Evolutionary conservation across 1,140 invertebrate genomes (phyloP), one percentile per base, ranked within the genome.

Genomic region (Listronotus oregonensis): DNA sequence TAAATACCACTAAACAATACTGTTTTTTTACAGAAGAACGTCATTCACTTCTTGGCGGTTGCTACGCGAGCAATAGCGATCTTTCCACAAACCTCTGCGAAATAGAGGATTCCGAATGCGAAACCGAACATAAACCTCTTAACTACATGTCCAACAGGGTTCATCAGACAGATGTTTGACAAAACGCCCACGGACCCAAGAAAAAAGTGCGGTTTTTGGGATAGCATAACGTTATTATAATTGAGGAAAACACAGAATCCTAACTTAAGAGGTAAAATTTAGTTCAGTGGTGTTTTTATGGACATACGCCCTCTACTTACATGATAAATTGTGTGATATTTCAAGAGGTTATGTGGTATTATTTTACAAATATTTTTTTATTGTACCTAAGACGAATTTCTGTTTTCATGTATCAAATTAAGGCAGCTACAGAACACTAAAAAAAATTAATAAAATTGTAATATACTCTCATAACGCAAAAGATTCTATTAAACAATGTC

Each of bases 51-150:
- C 83, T 91, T 39, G 84, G 83, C 54, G 84, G 83, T 54, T 84
- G 82, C 46, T 89, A 85, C 44, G 89, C 88, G 6, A 90, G 87
- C 66, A 90, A 90, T 75, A 95, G 92, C 80, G 92, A 94, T 79
- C 83, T 94, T 52, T 94, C 93, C 17, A 88, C 92, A 18, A 89
- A 91, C 80, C 83, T 96, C 32, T 96, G 94, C 83, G 94, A 95
- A 83, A 94, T 96, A 75, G 93, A 95, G 80, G 94, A 95, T 80
- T 92, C 90, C n/a, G 91, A 93, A 76, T 87, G 84, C 73, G 89
- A 90, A 75, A 75, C 80, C 59, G 83, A 85, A 72, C 80, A 82
- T 58, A 85, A 85, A 73, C 83, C 79, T 52, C 78, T 84, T 61
- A 79, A 79, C 63, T 84, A 83, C 79, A 71, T 82, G 58, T 77